Conservation (phyloP, 2,113 vertebrate species). For the Monarcha castaneiventris region DNA sequence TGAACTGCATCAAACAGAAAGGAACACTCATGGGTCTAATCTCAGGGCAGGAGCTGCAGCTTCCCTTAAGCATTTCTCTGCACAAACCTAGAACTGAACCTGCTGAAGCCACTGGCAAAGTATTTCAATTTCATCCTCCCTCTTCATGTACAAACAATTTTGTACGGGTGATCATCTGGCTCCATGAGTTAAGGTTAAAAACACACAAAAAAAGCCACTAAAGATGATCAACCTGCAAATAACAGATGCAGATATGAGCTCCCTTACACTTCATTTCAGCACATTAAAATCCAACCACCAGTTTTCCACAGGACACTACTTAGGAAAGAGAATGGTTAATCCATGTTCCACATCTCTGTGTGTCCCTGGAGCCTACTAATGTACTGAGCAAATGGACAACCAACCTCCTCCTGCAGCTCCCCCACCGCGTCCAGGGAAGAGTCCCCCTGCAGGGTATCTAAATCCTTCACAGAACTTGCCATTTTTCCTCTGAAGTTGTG, state of each 20-base stretch:
- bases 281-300: neutral
- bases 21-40: neutral
- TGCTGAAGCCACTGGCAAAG: neutral
- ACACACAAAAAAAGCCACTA: neutral
- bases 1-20: neutral
- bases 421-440: neutral
- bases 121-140: neutral
- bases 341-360: fast-evolving
- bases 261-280: neutral
- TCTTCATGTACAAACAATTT: neutral
- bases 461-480: neutral
- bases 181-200: neutral
- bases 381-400: neutral
- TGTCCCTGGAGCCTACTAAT: neutral
- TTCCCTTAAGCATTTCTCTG: neutral
- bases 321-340: neutral
- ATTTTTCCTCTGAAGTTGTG: neutral
- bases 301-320: neutral
- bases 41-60: neutral
- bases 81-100: neutral
- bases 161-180: neutral
- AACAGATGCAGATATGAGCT: neutral
- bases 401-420: neutral
- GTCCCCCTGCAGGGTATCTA: neutral
- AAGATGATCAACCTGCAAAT: neutral